Conservation (phyloP, 2,113 vertebrate genomes). For the Arvicanthis niloticus region DNA sequence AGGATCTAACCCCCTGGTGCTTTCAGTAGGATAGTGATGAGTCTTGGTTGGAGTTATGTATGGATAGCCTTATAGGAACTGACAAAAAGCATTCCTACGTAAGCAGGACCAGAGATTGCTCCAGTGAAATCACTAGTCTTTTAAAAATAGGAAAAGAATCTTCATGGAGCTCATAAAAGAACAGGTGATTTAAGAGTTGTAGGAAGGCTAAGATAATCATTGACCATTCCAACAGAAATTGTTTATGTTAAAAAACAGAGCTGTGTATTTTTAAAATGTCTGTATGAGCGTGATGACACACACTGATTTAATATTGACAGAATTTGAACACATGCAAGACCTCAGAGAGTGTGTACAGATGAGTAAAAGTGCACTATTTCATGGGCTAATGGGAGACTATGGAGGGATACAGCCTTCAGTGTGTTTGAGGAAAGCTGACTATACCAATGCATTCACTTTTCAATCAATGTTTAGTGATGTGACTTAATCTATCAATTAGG, state of each 20-base stretch:
- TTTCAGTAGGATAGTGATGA: neutral
- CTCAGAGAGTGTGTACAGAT: neutral
- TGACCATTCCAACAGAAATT: neutral
- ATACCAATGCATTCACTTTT: neutral
- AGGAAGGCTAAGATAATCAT: neutral
- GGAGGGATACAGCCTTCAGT: neutral
- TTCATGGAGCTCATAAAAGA: neutral
- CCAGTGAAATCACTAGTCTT: neutral
- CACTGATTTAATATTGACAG: neutral
- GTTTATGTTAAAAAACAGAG: neutral
- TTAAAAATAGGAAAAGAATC: neutral
- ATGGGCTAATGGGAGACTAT: neutral
- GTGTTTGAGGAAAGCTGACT: neutral
- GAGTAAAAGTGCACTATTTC: neutral
- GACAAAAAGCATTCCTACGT: neutral
- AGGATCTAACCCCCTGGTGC: neutral
- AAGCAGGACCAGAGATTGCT: neutral
- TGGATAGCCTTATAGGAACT: neutral
- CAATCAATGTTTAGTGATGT: neutral
- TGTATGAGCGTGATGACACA: neutral
- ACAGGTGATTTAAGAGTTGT: neutral
- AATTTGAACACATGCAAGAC: neutral
- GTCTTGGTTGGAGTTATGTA: neutral
- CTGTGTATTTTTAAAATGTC: neutral
- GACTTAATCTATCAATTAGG: neutral